A percentile compares a stretch with the other conserved stretches of the same genome.
phyloP scores from a whole-genome alignment of 2,888 invertebrate species.

The Cenopis cana region DNA sequence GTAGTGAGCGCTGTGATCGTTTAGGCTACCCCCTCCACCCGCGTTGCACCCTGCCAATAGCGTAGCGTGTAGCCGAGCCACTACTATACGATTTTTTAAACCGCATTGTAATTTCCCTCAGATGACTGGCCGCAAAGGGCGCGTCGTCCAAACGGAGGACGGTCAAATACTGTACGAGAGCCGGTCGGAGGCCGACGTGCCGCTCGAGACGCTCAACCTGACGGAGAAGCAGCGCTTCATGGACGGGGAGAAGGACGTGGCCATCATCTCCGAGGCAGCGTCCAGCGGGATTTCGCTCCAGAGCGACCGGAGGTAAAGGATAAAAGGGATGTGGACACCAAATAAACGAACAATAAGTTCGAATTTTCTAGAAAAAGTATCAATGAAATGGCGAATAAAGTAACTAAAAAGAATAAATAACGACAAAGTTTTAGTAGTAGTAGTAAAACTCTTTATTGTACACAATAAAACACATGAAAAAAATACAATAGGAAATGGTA shows the following conservation, averaged over 20 bases:
- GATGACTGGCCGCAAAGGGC: slow-evolving; percentile 99
- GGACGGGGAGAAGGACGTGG: slow-evolving; percentile 99
- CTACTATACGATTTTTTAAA: neutral
- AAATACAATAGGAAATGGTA: too few relatives aligned
- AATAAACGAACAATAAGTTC: too few relatives aligned
- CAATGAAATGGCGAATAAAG: too few relatives aligned
- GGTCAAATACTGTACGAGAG: slow-evolving; percentile 97
- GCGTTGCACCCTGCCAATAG: too few relatives aligned
- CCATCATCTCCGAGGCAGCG: slow-evolving; percentile 99
- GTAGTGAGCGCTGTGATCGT: too few relatives aligned
- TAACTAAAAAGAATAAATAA: too few relatives aligned
- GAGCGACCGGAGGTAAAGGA: slow-evolving; percentile 90
- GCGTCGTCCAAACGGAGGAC: slow-evolving; percentile 96
- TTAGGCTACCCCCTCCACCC: too few relatives aligned
- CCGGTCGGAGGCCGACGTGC: slow-evolving; percentile 97
- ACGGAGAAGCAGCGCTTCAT: slow-evolving; percentile 97
- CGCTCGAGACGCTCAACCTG: slow-evolving; percentile 98
- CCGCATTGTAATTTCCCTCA: slow-evolving; percentile 55
- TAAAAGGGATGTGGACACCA: too few relatives aligned
- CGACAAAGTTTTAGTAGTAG: too few relatives aligned
- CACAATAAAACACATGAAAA: too few relatives aligned
- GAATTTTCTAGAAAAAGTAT: too few relatives aligned
- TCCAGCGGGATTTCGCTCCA: slow-evolving; percentile 99
- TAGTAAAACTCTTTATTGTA: too few relatives aligned
- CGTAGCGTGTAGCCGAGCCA: slow-evolving; percentile 87